Evolutionary conservation across 2,888 invertebrate genomes (phyloP), one percentile per base, ranked within the genome.

Genomic region (Campaea margaritaria): DNA sequence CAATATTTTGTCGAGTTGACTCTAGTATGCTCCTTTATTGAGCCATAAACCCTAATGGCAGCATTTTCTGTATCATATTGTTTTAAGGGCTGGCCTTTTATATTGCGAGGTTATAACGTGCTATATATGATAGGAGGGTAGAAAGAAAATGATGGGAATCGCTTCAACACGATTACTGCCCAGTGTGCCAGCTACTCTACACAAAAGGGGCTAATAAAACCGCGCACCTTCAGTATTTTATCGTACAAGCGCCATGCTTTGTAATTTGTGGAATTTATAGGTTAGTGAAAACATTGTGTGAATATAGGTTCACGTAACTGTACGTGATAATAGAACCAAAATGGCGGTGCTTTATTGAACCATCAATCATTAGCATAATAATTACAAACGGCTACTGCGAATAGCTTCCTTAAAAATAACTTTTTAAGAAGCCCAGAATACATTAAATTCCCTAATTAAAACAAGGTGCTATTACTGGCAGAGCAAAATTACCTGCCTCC

Each of bases 11-110:
- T 67, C 63, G 65, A 68, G 65, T 67, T 67, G 54, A 65, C 63
- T 68, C 64, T 62, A 58, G 45, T 56, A 68, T 67, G 62, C 69
- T 65, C 67, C 67, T 69, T 78, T 74, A 77, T 76, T 75, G 78
- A 73, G 73, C 67, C 69, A 77, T 86, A 83, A 85, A 86, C 83
- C 76, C 74, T 81, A 80, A 85, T 73, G 78, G 75, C 57, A 64
- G 61, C 78, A 66, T 76, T 78, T 75, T 71, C 76, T 75, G 78
- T 78, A 79, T 81, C 79, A 80, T 77, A 80, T 84, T 85, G 80
- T 85, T 82, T 79, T 74, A 75, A 77, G 75, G 64, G 72, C 69
- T 69, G 65, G 65, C 67, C 68, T 68, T 67, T 78, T 74, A 73
- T 73, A 68, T 69, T 64, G 64, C 48, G 65, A 53, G 54, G 62